Evolutionary conservation across 2,797 vertebrate genomes (phyloP).

Genomic region (Poecilia gillii): DNA sequence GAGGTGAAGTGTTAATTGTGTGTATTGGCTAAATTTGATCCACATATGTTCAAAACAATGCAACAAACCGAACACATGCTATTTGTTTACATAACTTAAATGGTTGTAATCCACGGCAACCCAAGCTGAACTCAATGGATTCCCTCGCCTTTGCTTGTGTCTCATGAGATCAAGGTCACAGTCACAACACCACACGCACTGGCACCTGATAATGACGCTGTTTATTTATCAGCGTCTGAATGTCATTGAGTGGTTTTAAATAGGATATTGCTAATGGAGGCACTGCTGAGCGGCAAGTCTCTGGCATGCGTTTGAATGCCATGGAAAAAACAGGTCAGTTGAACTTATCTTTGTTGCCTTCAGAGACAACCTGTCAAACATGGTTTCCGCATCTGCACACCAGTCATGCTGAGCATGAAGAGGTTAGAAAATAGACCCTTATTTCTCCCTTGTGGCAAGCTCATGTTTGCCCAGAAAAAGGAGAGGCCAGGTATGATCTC

Average conservation of each 20-base stretch:
- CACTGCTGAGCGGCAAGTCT: conserved; percentile 17
- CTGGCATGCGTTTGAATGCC: conserved; percentile 50
- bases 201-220: conserved; percentile 31
- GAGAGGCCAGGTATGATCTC: conserved; percentile 36
- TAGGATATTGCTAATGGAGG: conserved; percentile 47
- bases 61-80: neutral
- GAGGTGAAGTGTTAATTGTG: neutral
- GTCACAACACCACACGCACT: conserved; percentile 20
- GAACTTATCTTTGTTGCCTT: conserved; percentile 52
- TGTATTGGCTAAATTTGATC: neutral
- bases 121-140: neutral
- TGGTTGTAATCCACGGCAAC: neutral
- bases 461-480: conserved; percentile 35
- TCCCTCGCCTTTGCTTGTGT: conserved; percentile 24
- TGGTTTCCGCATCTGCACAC: conserved; percentile 21
- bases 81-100: conserved; percentile 13
- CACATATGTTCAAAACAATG: neutral
- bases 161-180: conserved; percentile 52
- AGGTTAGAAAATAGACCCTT: conserved; percentile 38
- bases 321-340: conserved; percentile 50
- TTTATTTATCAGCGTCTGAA: conserved; percentile 34
- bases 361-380: conserved; percentile 54
- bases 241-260: conserved; percentile 56
- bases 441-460: conserved; percentile 23
- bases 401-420: conserved; percentile 23